phyloP scores from a whole-genome alignment of 2,113 vertebrate genomes.

The Taxidea taxus region DNA sequence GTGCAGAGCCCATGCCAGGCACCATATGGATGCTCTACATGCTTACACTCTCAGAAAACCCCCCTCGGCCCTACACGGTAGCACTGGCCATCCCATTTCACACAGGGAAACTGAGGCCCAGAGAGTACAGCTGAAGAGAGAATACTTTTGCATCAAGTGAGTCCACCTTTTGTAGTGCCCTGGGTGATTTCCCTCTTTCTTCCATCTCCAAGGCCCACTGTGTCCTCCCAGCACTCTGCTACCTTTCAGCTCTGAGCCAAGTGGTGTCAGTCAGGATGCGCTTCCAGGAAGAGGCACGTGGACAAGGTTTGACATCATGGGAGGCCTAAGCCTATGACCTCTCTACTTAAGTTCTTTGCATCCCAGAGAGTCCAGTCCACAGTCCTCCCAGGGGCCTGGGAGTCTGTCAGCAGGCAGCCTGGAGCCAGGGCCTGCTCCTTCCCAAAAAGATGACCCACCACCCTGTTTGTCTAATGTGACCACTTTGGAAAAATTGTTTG shows the following conservation, averaged over 20 bases:
- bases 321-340: not conserved
- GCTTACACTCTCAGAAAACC: not conserved
- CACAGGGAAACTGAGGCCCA: not conserved
- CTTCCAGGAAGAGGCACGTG: not conserved
- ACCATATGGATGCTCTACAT: not conserved
- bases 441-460: slow-evolving; percentile 72
- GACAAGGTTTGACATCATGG: not conserved
- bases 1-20: not conserved
- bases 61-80: not conserved
- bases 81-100: not conserved
- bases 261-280: not conserved
- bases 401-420: slow-evolving; percentile 62
- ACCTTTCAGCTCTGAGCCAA: not conserved
- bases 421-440: slow-evolving; percentile 38
- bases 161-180: not conserved
- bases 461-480: slow-evolving; percentile 75
- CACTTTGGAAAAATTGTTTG: slow-evolving; percentile 83
- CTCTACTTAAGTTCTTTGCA: not conserved
- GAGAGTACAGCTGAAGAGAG: not conserved
- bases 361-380: not conserved
- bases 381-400: not conserved
- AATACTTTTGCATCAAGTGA: not conserved
- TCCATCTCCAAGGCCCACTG: not conserved
- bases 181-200: not conserved
- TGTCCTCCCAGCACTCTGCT: not conserved